phyloP scores from a whole-genome alignment of 2,888 invertebrate genomes.

The Nephrotoma flavescens region DNA sequence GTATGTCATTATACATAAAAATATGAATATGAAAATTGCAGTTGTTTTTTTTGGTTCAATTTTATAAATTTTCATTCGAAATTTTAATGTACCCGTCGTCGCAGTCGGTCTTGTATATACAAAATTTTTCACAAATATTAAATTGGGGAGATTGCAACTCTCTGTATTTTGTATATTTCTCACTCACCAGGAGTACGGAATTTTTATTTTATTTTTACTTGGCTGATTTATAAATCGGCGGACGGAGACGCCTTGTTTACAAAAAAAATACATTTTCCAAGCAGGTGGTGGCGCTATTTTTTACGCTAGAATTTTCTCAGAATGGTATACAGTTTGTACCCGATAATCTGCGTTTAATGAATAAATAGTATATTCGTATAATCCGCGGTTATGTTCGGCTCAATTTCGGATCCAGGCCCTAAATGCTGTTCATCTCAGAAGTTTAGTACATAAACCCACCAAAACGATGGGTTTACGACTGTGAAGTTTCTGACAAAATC shows the following conservation, averaged over 20 bases:
- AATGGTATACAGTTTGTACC: neutral
- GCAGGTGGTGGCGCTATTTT: neutral
- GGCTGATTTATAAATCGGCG: neutral
- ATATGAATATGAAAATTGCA: neutral
- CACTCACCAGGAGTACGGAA: neutral
- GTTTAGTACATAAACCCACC: too few relatives aligned
- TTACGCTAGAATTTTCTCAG: neutral
- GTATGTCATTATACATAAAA: neutral
- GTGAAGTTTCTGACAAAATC: too few relatives aligned
- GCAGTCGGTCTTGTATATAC: neutral
- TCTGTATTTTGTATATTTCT: neutral
- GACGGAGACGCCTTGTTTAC: neutral
- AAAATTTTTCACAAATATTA: neutral
- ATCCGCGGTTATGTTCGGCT: too few relatives aligned
- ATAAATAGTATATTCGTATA: too few relatives aligned
- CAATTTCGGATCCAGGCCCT: too few relatives aligned
- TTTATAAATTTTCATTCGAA: neutral
- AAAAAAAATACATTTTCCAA: neutral
- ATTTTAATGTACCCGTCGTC: neutral
- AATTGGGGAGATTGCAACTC: neutral
- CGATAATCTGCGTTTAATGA: neutral
- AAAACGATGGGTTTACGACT: too few relatives aligned
- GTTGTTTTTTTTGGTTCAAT: neutral
- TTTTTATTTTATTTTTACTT: neutral
- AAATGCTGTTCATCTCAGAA: too few relatives aligned